phyloP scores from a whole-genome alignment of 1,140 invertebrate genomes.

The Lepidotrigona ventralis region DNA sequence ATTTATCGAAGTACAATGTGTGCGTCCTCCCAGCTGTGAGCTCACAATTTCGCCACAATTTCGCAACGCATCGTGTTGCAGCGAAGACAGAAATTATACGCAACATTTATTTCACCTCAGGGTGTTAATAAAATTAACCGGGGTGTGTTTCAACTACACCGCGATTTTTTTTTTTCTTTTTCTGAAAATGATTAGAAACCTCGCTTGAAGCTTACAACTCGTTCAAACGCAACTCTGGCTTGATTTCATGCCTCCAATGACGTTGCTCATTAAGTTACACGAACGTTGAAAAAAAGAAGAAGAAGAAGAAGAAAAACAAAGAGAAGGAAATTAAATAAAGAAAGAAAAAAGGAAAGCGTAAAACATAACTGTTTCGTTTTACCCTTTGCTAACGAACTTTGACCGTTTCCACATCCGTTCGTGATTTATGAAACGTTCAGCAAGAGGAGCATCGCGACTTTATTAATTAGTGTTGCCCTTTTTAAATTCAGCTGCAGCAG shows the following conservation, averaged over 20 bases:
- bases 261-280: conserved; percentile 14
- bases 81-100: too few relatives aligned
- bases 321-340: not conserved
- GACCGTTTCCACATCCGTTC: conserved; percentile 21
- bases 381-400: conserved; percentile 38
- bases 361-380: conserved; percentile 36
- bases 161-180: not conserved
- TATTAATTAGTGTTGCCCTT: conserved; percentile 26
- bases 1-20: not conserved
- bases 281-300: not conserved
- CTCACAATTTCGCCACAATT: not conserved
- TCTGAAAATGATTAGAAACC: not conserved
- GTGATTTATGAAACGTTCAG: conserved; percentile 30
- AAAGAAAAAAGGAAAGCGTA: not conserved
- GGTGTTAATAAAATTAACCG: conserved; percentile 13
- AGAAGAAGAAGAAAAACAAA: not conserved
- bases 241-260: conserved; percentile 3
- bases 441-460: conserved; percentile 17
- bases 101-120: not conserved
- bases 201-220: not conserved
- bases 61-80: not conserved
- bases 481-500: not conserved
- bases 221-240: not conserved
- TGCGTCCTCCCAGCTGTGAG: too few relatives aligned
- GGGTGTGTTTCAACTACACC: not conserved